Percentiles rank a stretch among this genome's conserved stretches.
These are phyloP conservation scores for Diadophis punctatus DNA, from an alignment of 2,113 vertebrate species.

Conservation along the genomic window DNA sequence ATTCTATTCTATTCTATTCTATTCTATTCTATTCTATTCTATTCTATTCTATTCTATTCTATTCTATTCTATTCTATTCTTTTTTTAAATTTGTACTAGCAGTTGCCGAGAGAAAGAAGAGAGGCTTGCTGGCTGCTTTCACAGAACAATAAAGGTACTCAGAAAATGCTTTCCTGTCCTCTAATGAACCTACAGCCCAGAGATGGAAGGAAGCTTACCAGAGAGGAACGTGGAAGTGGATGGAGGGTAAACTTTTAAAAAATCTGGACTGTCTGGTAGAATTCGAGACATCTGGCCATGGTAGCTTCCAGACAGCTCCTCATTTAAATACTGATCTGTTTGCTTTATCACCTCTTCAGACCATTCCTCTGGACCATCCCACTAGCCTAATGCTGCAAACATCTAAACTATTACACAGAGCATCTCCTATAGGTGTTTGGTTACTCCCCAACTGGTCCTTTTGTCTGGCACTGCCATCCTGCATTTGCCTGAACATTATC, in stretches of 20 bases:
- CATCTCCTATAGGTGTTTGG: too few relatives aligned
- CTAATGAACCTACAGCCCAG: background rate
- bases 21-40: too few relatives aligned
- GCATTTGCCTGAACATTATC: background rate
- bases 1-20: too few relatives aligned
- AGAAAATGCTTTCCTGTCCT: background rate
- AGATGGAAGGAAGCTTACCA: background rate
- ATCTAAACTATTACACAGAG: background rate
- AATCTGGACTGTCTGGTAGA: background rate
- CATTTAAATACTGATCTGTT: background rate
- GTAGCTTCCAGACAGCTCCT: background rate
- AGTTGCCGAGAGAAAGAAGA: background rate
- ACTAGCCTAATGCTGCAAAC: background rate
- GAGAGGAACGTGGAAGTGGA: background rate
- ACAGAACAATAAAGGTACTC: background rate
- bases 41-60: too few relatives aligned
- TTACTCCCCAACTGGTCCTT: background rate
- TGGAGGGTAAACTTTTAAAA: background rate
- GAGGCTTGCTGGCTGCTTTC: background rate
- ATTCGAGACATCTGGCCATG: background rate
- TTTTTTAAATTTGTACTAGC: background rate
- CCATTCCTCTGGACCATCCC: background rate
- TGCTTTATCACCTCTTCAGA: background rate
- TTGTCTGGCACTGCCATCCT: background rate
- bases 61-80: too few relatives aligned